Base-by-base conservation (phyloP, 2,113 vertebrate species). In the Xiphias gladius region DNA sequence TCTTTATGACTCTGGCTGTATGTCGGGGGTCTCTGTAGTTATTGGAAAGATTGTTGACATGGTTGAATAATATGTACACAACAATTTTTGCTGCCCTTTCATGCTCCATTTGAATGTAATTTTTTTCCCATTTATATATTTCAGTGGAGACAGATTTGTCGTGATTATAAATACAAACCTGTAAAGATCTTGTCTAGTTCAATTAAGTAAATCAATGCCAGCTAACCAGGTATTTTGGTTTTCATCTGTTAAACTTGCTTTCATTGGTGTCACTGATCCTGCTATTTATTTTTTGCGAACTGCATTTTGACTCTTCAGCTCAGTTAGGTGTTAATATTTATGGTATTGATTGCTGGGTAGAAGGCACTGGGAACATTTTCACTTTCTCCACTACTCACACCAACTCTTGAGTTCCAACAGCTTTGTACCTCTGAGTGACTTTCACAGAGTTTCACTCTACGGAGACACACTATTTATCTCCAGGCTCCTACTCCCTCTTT, bases 401-500 rank as follows among this genome's bases (percentile, higher is more conserved):
- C 41, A 5, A 26, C 26, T 61, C 76, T 70, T 55, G 35, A 85
- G 46, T 79, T 83, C 39, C 46, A 63, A 64, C 57, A 48, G 61
- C 69, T 84, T 43, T 84, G 76, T 80, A 62, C 57, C 48, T 70
- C 37, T 37, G 37, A 73, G 74, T 84, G 74, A 83, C 52, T 79
- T 86, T 85, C 63, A 69, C 70, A 41, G 26, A 26, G 77, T 78
- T 89, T 67, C 7, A 82, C 58, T 83, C 37, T 50, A 41, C 61
- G 39, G 59, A 84, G 86, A 82, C 48, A 67, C 22, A 69, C 14
- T 12, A 87, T 86, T 88, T 86, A 73, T 77, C 76, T 74, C 20
- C 32, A 61, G 28, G 26, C 59, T 73, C 37, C 4, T 35, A 5
- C 74, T 87, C 57, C 57, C 22, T 69, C 74, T 80, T 30, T 69